phyloP scores from a whole-genome alignment of 2,888 invertebrate genomes.

The Quadroppia sp. region DNA sequence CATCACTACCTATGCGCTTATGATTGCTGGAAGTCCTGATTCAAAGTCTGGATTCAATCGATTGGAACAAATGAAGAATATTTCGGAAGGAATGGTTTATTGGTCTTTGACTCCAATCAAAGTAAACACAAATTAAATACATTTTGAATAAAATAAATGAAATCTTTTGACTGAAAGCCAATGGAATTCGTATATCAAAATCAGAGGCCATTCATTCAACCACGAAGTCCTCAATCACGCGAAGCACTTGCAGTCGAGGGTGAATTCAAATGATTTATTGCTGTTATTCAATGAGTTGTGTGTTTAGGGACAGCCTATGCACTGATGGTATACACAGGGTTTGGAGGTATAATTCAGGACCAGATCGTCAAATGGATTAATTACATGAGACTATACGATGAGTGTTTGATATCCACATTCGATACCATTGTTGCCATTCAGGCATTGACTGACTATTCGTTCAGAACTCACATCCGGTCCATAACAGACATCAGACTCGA shows the following conservation, averaged over 20 bases:
- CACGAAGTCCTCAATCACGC: constrained; percentile 54
- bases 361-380: constrained; percentile 55
- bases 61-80: constrained; percentile 50
- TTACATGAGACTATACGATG: constrained; percentile 54
- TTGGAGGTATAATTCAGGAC: constrained; percentile 54
- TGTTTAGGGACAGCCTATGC: constrained; percentile 57
- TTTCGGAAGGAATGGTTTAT: constrained; percentile 54
- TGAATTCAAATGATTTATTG: background rate
- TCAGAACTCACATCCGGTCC: constrained; percentile 54
- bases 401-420: constrained; percentile 55
- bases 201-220: constrained; percentile 54
- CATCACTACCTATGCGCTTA: constrained; percentile 55
- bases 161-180: background rate
- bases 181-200: constrained; percentile 52
- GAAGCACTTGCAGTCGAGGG: constrained; percentile 58
- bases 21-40: constrained; percentile 53
- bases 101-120: constrained; percentile 52
- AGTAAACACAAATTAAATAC: constrained; percentile 34
- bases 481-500: constrained; percentile 54
- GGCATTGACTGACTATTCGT: constrained; percentile 57
- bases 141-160: background rate
- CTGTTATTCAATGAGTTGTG: background rate
- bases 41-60: constrained; percentile 52
- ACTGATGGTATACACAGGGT: constrained; percentile 55
- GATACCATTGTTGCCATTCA: constrained; percentile 58